Percentiles rank a stretch among this genome's conserved stretches.
phyloP scores from a whole-genome alignment of 2,113 vertebrate genomes.

The Thomomys bottae region DNA sequence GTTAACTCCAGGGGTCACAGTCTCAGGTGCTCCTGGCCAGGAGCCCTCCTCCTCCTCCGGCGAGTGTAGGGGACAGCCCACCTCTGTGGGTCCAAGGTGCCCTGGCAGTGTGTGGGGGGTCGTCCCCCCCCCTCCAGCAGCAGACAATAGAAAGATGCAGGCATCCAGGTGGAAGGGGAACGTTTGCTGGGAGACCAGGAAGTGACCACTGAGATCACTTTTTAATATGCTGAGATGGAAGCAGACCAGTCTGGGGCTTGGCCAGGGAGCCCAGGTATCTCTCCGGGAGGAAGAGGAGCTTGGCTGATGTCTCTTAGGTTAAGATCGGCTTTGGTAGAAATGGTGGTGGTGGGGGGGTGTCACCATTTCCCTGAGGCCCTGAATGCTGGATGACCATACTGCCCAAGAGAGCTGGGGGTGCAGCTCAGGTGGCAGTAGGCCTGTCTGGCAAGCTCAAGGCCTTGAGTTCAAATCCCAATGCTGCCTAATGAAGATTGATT shows the following conservation, averaged over 20 bases:
- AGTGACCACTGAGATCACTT: slow-evolving; percentile 49
- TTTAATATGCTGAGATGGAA: slow-evolving; percentile 36
- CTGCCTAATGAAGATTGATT: too few species aligned
- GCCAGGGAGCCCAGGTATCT: slow-evolving; percentile 3
- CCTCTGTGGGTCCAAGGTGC: neutral
- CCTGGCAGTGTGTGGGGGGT: neutral
- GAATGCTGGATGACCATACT: neutral
- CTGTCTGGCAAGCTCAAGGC: too few species aligned
- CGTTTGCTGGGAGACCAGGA: slow-evolving; percentile 64
- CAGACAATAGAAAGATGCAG: slow-evolving; percentile 25
- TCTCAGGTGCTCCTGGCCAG: neutral
- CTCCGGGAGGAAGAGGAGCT: neutral
- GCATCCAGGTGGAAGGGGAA: slow-evolving; percentile 25
- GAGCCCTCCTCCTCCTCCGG: neutral
- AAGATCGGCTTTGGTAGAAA: slow-evolving; percentile 14
- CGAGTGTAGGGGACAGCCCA: neutral
- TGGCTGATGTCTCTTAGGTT: neutral
- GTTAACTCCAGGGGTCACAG: neutral
- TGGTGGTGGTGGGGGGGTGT: neutral
- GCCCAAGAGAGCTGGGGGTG: neutral
- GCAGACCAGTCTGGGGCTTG: slow-evolving; percentile 27
- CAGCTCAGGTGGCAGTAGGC: too few species aligned
- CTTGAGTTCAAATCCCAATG: too few species aligned
- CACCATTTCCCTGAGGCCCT: too few species aligned
- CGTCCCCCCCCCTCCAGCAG: neutral